Evolutionary conservation across 2,113 vertebrate species (phyloP).

Genomic region (Leptobrachium leishanense): DNA sequence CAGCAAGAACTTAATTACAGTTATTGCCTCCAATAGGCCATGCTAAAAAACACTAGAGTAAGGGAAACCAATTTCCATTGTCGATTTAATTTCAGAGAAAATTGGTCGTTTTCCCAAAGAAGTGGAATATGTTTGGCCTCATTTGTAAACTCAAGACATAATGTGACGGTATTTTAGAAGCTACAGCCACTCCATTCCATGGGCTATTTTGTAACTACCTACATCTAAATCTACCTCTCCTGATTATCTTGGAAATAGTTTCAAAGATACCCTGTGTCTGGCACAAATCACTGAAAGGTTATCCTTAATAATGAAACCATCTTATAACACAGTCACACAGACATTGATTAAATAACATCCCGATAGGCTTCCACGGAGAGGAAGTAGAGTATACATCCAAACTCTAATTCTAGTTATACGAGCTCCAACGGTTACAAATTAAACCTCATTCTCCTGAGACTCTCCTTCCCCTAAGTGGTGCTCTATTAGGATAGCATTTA

Average conservation of each 20-base stretch:
- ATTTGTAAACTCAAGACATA: no score
- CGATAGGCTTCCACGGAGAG: slow-evolving; percentile 20
- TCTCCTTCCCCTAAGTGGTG: neutral
- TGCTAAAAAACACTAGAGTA: no score
- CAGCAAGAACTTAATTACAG: no score
- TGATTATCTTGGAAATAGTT: neutral
- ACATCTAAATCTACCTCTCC: no score
- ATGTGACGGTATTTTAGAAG: no score
- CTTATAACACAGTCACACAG: slow-evolving; percentile 35
- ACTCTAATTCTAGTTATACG: neutral
- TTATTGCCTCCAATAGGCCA: no score
- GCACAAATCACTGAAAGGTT: slow-evolving; percentile 24
- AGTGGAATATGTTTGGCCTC: no score
- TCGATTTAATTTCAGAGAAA: no score
- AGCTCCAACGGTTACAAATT: slow-evolving; percentile 12
- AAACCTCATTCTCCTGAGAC: neutral
- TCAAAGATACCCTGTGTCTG: slow-evolving; percentile 17
- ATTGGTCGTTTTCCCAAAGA: no score
- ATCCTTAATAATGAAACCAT: slow-evolving; percentile 30
- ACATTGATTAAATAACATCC: slow-evolving; percentile 39
- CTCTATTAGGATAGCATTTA: slow-evolving; percentile 19
- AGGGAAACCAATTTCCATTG: no score
- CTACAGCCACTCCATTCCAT: no score
- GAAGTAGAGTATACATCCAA: slow-evolving; percentile 22
- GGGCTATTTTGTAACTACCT: no score